Evolutionary conservation across 1,140 invertebrate genomes (phyloP).

Genomic region (Seison nebaliae): DNA sequence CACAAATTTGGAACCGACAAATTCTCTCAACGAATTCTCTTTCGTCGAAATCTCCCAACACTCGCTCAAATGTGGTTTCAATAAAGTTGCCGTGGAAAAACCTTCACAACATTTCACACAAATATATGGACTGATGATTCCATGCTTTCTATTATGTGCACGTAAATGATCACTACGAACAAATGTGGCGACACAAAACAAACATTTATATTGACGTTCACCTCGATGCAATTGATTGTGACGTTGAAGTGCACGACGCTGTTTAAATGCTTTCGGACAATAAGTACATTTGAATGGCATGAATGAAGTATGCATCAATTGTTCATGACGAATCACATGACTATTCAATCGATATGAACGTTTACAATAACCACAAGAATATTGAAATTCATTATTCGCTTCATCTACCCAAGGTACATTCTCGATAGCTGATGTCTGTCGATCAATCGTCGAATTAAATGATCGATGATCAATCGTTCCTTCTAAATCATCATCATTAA

Average conservation of each 20-base stretch:
- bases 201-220: slow-evolving; percentile 67
- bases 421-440: too few species aligned
- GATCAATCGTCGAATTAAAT: too few species aligned
- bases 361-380: too few species aligned
- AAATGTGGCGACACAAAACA: slow-evolving; percentile 64
- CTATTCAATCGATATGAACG: too few species aligned
- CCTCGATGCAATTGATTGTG: slow-evolving; percentile 80
- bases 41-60: too few species aligned
- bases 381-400: too few species aligned
- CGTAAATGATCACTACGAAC: slow-evolving; percentile 74
- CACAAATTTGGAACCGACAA: too few species aligned
- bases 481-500: too few species aligned
- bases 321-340: too few species aligned
- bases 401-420: too few species aligned
- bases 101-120: not conserved
- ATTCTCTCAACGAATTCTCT: too few species aligned
- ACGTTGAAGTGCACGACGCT: slow-evolving; percentile 66
- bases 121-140: slow-evolving; percentile 33
- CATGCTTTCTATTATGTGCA: slow-evolving; percentile 79
- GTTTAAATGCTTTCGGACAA: slow-evolving; percentile 41
- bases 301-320: slow-evolving; percentile 11
- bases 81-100: not conserved
- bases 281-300: slow-evolving; percentile 12
- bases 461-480: too few species aligned
- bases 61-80: slow-evolving; percentile 10